Base-by-base conservation (phyloP, 1,140 invertebrate genomes). In the Glossosoma conforme region DNA sequence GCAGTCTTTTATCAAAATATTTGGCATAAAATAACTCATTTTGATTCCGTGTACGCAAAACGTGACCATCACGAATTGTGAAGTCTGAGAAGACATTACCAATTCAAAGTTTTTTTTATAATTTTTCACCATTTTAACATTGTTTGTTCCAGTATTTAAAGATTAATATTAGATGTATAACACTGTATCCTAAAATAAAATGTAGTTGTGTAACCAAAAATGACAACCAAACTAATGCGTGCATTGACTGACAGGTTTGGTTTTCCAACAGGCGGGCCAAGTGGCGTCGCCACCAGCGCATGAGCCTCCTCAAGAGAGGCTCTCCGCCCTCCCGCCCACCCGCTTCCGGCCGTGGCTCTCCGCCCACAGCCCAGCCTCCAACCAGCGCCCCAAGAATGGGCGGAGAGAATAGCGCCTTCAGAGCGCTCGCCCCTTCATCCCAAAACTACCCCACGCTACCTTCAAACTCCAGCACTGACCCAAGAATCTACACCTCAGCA, bases 191-290 rank as follows among this genome's bases (percentile, higher is more conserved):
- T 19, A 38, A 22, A 22, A 10, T 5, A 21, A 21, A 22, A 42
- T 42, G 20, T 43, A 28, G 6, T 40, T 49, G 36, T 49, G 46
- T 41, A 49, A 24, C 37, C n/a, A 8, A n/a, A 50, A 49, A 41
- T 57, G 50, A 46, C 56, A 58, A 58, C 46, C 51, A 49, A 58
- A 58, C 56, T 58, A 58, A 58, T 58, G 50, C 56, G 33, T 47
- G 49, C 54, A 58, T 58, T 58, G 72, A 75, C 72, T 74, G 72
- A 75, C 72, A 94, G 92, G 91, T 95, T 84, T 95, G 92, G 92
- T 94, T 95, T 90, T 94, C 91, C 81, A 94, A 95, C 85, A 91
- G 92, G 88, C 87, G 92, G 78, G 92, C 92, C 75, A 95, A 95
- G 81, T 94, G 91, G 91, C 84, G 92, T 70, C 86, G 92, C 62